phyloP scores from a whole-genome alignment of 2,888 invertebrate genomes.

The Drosophila bunnanda region DNA sequence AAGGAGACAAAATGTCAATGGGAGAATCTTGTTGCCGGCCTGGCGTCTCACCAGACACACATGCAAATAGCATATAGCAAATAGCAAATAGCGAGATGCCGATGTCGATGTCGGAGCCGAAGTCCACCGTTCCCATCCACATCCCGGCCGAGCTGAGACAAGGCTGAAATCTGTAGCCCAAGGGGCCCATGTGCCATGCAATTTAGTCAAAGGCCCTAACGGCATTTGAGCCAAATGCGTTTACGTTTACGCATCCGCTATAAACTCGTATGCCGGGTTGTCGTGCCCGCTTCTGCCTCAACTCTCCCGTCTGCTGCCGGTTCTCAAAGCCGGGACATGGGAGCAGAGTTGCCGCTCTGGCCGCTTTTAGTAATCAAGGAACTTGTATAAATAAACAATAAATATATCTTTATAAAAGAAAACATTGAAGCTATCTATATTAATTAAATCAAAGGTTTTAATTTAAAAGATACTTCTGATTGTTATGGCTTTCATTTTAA shows the following conservation, averaged over 20 bases:
- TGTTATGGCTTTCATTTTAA: neutral
- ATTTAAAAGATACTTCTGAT: too few relatives aligned
- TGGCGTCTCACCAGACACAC: conserved; percentile 45
- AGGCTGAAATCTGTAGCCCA: conserved; percentile 53
- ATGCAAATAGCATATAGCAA: conserved; percentile 45
- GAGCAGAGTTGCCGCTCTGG: conserved; percentile 7
- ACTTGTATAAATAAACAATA: neutral
- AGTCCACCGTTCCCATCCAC: conserved; percentile 1
- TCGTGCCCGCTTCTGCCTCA: conserved; percentile 18
- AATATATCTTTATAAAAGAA: neutral
- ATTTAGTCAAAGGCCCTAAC: conserved; percentile 83
- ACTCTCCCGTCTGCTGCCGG: conserved; percentile 22
- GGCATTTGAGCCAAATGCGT: conserved; percentile 84
- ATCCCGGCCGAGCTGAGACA: conserved; percentile 24
- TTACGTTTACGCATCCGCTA: conserved; percentile 84
- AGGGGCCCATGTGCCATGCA: conserved; percentile 75
- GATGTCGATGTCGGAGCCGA: conserved; percentile 60
- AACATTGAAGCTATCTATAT: neutral
- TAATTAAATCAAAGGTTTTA: neutral
- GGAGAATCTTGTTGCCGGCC: conserved; percentile 39
- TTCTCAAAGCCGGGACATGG: conserved; percentile 21
- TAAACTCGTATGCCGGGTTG: conserved; percentile 80
- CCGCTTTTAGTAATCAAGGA: neutral
- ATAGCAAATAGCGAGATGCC: conserved; percentile 35
- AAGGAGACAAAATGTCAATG: conserved; percentile 44